phyloP scores from a whole-genome alignment of 2,797 vertebrate species.

The Phoeniculus purpureus region DNA sequence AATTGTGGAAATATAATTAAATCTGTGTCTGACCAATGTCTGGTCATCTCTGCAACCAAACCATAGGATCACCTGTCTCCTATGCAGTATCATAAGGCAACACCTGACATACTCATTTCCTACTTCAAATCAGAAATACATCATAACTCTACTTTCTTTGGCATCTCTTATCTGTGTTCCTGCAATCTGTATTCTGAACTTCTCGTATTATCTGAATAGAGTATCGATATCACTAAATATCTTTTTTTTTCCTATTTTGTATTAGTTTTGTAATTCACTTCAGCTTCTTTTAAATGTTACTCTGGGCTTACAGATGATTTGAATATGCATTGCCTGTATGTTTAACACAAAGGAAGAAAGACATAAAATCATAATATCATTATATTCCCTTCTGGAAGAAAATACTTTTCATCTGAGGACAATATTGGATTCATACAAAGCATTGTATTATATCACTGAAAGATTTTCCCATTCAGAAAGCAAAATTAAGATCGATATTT shows the following conservation, averaged over 20 bases:
- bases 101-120: neutral
- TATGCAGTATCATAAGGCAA: neutral
- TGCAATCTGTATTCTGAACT: neutral
- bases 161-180: neutral
- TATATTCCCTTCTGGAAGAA: neutral
- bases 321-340: neutral
- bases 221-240: neutral
- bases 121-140: neutral
- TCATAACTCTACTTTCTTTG: neutral
- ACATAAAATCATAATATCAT: neutral
- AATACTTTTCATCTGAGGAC: neutral
- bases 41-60: neutral
- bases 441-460: neutral
- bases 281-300: neutral
- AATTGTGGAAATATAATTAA: neutral
- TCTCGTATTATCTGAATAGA: neutral
- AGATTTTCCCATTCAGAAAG: neutral
- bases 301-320: neutral
- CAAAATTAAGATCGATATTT: neutral
- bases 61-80: neutral
- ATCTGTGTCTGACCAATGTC: neutral
- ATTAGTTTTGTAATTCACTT: neutral
- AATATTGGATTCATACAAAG: neutral
- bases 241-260: neutral
- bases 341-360: neutral